Conservation (phyloP, 2,797 vertebrate species). For the Phrynocephalus forsythii region DNA sequence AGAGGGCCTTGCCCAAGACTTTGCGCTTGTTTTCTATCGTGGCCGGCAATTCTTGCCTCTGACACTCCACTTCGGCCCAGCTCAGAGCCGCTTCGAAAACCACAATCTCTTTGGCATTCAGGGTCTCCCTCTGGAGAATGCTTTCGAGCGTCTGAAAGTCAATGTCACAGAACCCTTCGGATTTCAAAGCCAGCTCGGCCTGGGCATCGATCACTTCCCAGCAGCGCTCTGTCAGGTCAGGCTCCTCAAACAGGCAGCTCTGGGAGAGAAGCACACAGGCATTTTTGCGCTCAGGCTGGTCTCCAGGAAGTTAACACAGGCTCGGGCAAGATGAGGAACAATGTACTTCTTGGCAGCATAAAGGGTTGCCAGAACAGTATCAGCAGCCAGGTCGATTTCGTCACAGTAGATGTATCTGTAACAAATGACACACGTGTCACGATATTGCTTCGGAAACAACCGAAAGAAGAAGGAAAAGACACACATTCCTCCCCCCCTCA, state of each 20-base stretch:
- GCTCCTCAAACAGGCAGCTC: conserved; percentile 98
- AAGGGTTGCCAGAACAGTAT: conserved; percentile 95
- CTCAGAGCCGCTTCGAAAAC: conserved; percentile 94
- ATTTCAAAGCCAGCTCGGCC: conserved; percentile 94
- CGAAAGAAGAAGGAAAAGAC: fast-evolving
- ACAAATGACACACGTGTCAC: conserved; percentile 56
- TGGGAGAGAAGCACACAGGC: conserved; percentile 96
- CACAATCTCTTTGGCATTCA: conserved; percentile 98
- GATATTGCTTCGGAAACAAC: background rate
- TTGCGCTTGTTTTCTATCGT: conserved; percentile 96
- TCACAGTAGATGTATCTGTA: conserved; percentile 98
- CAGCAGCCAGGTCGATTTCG: conserved; percentile 95
- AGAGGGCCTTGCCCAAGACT: conserved; percentile 93
- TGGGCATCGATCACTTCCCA: conserved; percentile 99
- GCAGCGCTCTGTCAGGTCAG: conserved; percentile 97
- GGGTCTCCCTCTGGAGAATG: conserved; percentile 94
- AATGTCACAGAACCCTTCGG: conserved; percentile 97
- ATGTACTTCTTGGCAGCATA: conserved; percentile 99
- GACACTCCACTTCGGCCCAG: conserved; percentile 98
- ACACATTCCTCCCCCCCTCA: fast-evolving
- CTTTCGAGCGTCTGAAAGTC: conserved; percentile 96
- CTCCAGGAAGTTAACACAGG: conserved; percentile 97
- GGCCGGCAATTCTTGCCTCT: conserved; percentile 87
- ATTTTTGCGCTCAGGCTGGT: conserved; percentile 97
- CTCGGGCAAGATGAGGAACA: conserved; percentile 95